phyloP scores from a whole-genome alignment of 2,113 vertebrate species.

The Prionailurus viverrinus region DNA sequence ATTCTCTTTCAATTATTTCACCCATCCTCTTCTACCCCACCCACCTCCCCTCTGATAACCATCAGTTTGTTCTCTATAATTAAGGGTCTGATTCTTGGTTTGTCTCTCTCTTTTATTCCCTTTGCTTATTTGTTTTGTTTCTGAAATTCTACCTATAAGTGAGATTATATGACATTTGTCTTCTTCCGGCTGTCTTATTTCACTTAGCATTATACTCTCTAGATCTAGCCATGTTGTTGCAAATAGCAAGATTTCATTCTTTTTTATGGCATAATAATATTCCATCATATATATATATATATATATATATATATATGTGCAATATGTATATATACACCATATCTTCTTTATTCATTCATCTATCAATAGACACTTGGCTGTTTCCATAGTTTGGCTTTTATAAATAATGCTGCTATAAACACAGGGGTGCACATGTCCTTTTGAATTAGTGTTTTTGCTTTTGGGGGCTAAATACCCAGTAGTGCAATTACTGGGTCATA shows the following conservation, averaged over 20 bases:
- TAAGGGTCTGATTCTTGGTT: not conserved
- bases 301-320: too few relatives aligned
- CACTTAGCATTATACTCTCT: not conserved
- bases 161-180: not conserved
- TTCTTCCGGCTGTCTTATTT: not conserved
- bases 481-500: not conserved
- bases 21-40: not conserved
- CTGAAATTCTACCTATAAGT: not conserved
- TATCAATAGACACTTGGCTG: not conserved
- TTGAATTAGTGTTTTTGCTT: not conserved
- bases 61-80: not conserved
- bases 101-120: not conserved
- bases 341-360: not conserved
- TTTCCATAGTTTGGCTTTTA: not conserved
- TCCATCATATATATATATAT: not conserved
- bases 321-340: not conserved
- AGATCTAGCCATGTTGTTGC: not conserved
- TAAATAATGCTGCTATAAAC: not conserved
- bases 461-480: not conserved
- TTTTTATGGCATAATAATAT: not conserved
- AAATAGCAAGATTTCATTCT: not conserved
- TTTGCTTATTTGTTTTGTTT: not conserved
- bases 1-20: not conserved
- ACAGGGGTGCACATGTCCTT: not conserved
- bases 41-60: not conserved